Base-by-base conservation (phyloP, 1,140 invertebrate genomes). In the Drosophila tani region DNA sequence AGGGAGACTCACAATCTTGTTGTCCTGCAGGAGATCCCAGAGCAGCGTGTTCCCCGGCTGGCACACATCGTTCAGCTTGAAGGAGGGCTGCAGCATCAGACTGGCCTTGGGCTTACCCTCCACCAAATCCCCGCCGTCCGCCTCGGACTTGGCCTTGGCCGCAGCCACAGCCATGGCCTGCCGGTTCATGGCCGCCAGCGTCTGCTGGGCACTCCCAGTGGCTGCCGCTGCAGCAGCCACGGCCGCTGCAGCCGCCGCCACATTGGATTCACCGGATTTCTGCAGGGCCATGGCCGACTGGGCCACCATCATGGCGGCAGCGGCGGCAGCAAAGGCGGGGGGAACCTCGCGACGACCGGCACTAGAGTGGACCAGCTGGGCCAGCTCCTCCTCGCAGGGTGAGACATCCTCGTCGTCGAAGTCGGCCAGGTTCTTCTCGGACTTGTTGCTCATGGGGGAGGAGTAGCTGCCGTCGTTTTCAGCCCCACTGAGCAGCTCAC, bases 371-470 rank as follows among this genome's bases (percentile, higher is more conserved):
- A 91, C 91, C 43, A 93, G 57, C 55, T 93, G 90, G 4, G 82
- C 91, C 29, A 98, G 93, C 92, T 98, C 97, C 79, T 98, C 97
- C 91, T 98, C 96, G 92, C 96, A 96, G 24, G 95, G 96, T 40
- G 96, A 97, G 80, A 98, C 97, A 88, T 99, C 98, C 27, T 98
- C 98, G 27, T 98, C 98, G 79, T 98, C 98, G 88, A 99, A 97
- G 93, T 98, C 98, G 0, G 97, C 97, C 95, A 98, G 96, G 92
- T 98, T 98, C 75, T 98, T 98, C 79, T 98, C 97, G n/a, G 97
- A 98, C 93, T 98, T 98, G 65, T 96, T 97, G 46, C 97, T 98
- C 93, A 98, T 96, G 19, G 97, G 94, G 21, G 97, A 98, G 45
- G 97, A 98, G 83, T 97, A 96, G 29, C 84, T 87, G 65, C 96